Evolutionary conservation across 2,888 invertebrate genomes (phyloP).

Genomic region (Drosophila ustulata): DNA sequence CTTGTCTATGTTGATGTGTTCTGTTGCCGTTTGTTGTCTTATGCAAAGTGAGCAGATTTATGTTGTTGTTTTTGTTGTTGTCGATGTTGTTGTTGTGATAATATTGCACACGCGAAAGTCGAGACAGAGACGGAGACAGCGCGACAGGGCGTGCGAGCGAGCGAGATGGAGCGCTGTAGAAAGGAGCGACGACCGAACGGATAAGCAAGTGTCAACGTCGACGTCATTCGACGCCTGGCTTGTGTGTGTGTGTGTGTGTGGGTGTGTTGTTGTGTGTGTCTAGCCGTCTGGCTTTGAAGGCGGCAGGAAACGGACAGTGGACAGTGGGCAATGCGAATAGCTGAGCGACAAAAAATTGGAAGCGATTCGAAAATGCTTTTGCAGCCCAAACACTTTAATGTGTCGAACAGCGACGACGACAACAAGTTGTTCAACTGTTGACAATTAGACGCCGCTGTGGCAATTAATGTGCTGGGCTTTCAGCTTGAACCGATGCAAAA

Average conservation of each 20-base stretch:
- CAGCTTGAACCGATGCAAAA: conserved; percentile 51
- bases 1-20: conserved; percentile 9
- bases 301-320: conserved; percentile 44
- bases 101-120: conserved; percentile 30
- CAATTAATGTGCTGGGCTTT: conserved; percentile 58
- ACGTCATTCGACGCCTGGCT: conserved; percentile 12
- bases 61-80: conserved; percentile 12
- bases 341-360: conserved; percentile 23
- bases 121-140: neutral
- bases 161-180: conserved; percentile 1
- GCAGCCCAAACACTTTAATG: conserved; percentile 47
- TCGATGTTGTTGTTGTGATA: conserved; percentile 23
- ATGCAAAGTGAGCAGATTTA: conserved; percentile 35
- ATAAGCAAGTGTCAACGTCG: conserved; percentile 35
- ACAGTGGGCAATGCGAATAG: conserved; percentile 19
- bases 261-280: conserved; percentile 10
- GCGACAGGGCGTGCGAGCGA: neutral
- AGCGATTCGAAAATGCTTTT: conserved; percentile 46
- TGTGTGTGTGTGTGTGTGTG: neutral
- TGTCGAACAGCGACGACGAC: conserved; percentile 30
- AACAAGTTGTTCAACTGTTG: conserved; percentile 50
- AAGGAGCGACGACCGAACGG: conserved; percentile 37
- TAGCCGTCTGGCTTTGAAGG: conserved; percentile 16
- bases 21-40: conserved; percentile 8
- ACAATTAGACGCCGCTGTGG: conserved; percentile 58